Base-by-base conservation (phyloP, 1,140 invertebrate species). In the Nilaparvata lugens region DNA sequence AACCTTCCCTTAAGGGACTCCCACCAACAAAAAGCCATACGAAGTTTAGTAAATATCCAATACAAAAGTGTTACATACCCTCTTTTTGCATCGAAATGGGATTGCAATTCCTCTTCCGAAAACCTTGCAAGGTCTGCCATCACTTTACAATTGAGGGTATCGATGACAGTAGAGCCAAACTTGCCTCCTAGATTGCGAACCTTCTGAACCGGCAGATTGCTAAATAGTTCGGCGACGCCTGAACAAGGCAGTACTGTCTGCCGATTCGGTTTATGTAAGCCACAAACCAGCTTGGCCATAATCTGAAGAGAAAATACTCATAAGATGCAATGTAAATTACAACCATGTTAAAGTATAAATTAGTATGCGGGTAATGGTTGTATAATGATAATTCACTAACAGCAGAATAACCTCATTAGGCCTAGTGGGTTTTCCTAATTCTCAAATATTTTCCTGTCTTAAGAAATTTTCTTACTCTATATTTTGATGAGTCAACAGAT, bases 191-290 rank as follows among this genome's bases (percentile, higher is more conserved):
- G 76, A 71, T 87, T 86, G 67, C 89, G 81, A 0, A 94, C 83
- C 76, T 93, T 93, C 61, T 83, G 83, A 1, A 93, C 66, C 4
- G 87, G 83, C 23, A 95, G 74, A 1, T 79, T 82, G 57, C 76
- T 69, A 73, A 81, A 94, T 4, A 94, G 72, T 4, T 71, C 63
- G 4, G 74, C 59, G 6, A 94, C 82, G 58, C 81, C 77, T 28
- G 74, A 71, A 40, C 82, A 75, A 7, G 93, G 89, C 58, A 97
- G 72, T 56, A 98, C 79, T 0, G 94, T 96, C 77, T 97, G 95
- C 68, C 88, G 83, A 73, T 96, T 94, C 0, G 94, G 94, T 74
- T 97, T 97, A 70, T 96, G 90, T 61, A 96, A 77, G 9, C 93
- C 93, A 79, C 92, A 95, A 0, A 88, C 88, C 23, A 98, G 73